Evolutionary conservation across 2,113 vertebrate species (phyloP).

Genomic region (Meleagris gallopavo): DNA sequence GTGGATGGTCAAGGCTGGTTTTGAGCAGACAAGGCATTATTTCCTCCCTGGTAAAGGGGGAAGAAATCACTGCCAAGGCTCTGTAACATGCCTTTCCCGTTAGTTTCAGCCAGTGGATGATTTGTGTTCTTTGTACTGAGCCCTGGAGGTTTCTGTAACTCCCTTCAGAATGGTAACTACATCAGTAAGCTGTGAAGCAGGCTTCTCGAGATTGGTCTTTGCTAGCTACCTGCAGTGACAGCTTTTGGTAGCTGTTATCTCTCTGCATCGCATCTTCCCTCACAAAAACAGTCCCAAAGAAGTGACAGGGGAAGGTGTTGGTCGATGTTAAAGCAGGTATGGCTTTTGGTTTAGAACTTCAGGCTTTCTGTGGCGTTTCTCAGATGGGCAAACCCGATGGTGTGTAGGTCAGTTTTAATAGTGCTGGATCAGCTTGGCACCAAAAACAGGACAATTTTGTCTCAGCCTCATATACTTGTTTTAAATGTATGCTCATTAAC

Average conservation of each 20-base stretch:
- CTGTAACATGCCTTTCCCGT: not conserved
- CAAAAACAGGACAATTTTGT: not conserved
- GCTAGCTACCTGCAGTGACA: not conserved
- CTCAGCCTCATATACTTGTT: not conserved
- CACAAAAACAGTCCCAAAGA: not conserved
- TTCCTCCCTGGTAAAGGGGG: not conserved
- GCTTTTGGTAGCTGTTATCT: not conserved
- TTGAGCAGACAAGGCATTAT: not conserved
- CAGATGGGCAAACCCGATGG: not conserved
- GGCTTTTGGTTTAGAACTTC: not conserved
- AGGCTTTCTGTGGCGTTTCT: not conserved
- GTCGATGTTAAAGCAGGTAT: not conserved
- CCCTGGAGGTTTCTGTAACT: not conserved
- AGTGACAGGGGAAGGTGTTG: not conserved
- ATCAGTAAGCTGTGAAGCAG: not conserved
- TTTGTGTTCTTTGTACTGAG: not conserved
- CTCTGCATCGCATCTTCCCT: not conserved
- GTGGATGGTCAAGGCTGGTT: not conserved
- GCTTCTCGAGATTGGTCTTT: slow-evolving; percentile 30
- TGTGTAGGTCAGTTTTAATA: not conserved
- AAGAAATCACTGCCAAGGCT: not conserved
- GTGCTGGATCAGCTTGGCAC: not conserved
- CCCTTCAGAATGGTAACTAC: not conserved
- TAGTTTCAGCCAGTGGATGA: not conserved
- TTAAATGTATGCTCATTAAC: not conserved